Evolutionary conservation across 2,888 invertebrate genomes (phyloP).

Genomic region (Pilophorus perplexus): DNA sequence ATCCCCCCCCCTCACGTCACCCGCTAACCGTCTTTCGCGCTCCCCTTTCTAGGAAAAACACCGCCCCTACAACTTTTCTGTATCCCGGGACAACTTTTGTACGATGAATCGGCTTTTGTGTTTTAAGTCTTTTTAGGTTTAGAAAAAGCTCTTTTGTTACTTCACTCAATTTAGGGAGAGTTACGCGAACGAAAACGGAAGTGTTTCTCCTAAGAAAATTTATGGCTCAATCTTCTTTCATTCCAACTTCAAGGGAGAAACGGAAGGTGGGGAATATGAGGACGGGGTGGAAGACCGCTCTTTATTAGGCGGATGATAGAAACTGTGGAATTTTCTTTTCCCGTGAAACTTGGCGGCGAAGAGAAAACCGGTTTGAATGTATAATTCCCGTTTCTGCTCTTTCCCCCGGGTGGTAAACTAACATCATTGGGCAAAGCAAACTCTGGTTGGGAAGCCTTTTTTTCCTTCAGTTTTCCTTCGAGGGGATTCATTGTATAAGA

Average conservation of each 20-base stretch:
- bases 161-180: slow-evolving; percentile 35
- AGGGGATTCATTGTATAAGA: neutral
- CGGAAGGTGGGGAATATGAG: too few relatives aligned
- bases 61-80: slow-evolving; percentile 29
- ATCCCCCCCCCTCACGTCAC: too few relatives aligned
- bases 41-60: slow-evolving; percentile 32
- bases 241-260: slow-evolving; percentile 21
- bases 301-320: slow-evolving; percentile 30
- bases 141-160: slow-evolving; percentile 33
- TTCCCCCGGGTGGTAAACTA: neutral
- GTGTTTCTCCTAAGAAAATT: slow-evolving; percentile 31
- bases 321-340: slow-evolving; percentile 32
- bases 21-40: too few relatives aligned
- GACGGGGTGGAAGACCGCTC: slow-evolving; percentile 15
- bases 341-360: slow-evolving; percentile 20
- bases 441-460: neutral
- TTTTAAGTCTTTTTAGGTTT: slow-evolving; percentile 13
- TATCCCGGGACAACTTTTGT: slow-evolving; percentile 34
- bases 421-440: neutral
- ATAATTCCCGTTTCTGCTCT: slow-evolving; percentile 21
- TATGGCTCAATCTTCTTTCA: slow-evolving; percentile 34
- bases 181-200: slow-evolving; percentile 33
- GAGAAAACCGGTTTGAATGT: slow-evolving; percentile 18
- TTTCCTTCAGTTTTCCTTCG: neutral
- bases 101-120: slow-evolving; percentile 37